These are phyloP conservation scores for Formicarius rufipectus DNA, from an alignment of 2,113 vertebrate species.

Conservation along the genomic window DNA sequence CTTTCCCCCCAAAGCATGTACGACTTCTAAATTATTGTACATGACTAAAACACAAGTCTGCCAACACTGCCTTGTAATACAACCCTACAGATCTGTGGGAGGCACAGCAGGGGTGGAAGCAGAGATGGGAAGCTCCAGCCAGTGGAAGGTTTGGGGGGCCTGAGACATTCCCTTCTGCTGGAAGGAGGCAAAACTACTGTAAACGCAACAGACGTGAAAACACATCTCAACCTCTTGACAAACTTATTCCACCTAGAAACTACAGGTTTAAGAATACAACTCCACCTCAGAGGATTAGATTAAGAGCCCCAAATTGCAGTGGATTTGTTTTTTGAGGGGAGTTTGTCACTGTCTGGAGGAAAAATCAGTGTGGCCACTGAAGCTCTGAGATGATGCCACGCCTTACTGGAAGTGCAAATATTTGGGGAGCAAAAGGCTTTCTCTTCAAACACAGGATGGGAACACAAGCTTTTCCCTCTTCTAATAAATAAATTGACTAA, in stretches of 20 bases:
- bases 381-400: neutral
- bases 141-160: neutral
- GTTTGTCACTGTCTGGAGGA: neutral
- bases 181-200: neutral
- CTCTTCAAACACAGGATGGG: neutral
- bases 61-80: neutral
- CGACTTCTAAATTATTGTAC: neutral
- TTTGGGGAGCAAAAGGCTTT: neutral
- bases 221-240: fast-evolving
- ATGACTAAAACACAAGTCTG: fast-evolving
- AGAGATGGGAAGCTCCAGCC: neutral
- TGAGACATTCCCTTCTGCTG: neutral
- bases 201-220: neutral
- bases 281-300: neutral
- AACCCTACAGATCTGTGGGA: fast-evolving
- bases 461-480: neutral
- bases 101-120: neutral
- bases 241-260: neutral
- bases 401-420: neutral
- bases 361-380: neutral
- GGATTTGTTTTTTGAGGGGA: neutral
- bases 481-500: neutral
- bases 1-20: neutral
- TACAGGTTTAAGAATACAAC: neutral
- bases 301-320: neutral